Evolutionary conservation across 2,113 vertebrate genomes (phyloP).

Genomic region (Gracilinanus agilis): DNA sequence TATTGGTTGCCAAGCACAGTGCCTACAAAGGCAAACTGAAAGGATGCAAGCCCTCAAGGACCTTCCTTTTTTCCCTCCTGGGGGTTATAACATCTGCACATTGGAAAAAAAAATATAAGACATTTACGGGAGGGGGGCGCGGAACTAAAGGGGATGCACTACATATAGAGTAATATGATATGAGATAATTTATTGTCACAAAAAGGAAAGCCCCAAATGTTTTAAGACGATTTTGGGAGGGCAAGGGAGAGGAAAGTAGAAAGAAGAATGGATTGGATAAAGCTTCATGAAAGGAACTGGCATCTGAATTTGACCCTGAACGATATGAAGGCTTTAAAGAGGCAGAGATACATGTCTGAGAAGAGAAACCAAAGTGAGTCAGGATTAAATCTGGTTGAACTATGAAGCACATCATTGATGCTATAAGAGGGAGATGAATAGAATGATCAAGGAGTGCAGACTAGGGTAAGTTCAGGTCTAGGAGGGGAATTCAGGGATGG

Average conservation of each 20-base stretch:
- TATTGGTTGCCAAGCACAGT: not conserved
- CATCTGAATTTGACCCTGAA: not conserved
- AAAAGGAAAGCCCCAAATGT: not conserved
- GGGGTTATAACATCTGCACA: not conserved
- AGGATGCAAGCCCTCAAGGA: not conserved
- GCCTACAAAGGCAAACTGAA: not conserved
- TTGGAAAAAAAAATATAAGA: not conserved
- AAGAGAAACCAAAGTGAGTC: not conserved
- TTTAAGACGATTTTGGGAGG: not conserved
- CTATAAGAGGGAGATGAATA: not conserved
- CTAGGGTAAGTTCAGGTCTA: not conserved
- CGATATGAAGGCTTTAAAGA: not conserved
- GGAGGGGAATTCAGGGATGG: not conserved
- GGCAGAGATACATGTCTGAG: not conserved
- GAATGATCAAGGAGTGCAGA: not conserved
- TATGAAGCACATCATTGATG: not conserved
- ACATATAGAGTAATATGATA: not conserved
- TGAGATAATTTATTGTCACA: not conserved
- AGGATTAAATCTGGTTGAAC: not conserved
- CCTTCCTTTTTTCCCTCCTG: not conserved
- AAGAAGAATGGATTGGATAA: not conserved
- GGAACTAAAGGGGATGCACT: not conserved
- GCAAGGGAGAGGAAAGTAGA: not conserved
- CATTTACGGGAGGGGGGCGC: not conserved
- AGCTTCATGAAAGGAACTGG: not conserved